Evolutionary conservation across 2,888 invertebrate genomes (phyloP), one percentile per base, ranked within the genome.

Genomic region (Phaonia tiefii): DNA sequence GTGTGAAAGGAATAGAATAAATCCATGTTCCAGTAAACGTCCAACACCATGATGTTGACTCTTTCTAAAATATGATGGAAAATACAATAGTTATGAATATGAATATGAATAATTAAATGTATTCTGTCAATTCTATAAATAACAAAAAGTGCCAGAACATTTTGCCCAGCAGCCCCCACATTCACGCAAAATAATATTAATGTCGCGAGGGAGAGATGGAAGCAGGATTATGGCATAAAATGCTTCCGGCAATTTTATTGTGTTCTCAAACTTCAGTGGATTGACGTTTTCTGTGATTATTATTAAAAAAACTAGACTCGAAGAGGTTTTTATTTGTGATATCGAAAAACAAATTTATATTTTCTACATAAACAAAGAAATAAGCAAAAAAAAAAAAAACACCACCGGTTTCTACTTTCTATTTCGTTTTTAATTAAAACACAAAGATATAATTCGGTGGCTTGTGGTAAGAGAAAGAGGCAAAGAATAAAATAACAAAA

Each of bases 61-160:
- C n/a, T n/a, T n/a, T n/a, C n/a, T n/a, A n/a, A n/a, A n/a, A n/a
- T n/a, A n/a, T n/a, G n/a, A n/a, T n/a, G n/a, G n/a, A n/a, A n/a
- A n/a, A n/a, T n/a, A n/a, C n/a, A n/a, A n/a, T n/a, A n/a, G n/a
- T n/a, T n/a, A n/a, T n/a, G n/a, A n/a, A n/a, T n/a, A n/a, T n/a
- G n/a, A n/a, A n/a, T n/a, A n/a, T n/a, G n/a, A n/a, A n/a, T n/a
- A n/a, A n/a, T n/a, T n/a, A n/a, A n/a, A n/a, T n/a, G n/a, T n/a
- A 44, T 65, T 70, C 20, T 10, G 49, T 74, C 74, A 75, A 66
- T 42, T 58, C 74, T 79, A 79, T 58, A 49, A 70, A 75, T 71
- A 79, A 39, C 58, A 20, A 22, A 63, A 44, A n/a, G 26, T 13
- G 26, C 26, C 31, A 31, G 44, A 11, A n/a, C n/a, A n/a, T n/a